Conservation (phyloP, 2,797 vertebrate species). For the Poecilia velifera region DNA sequence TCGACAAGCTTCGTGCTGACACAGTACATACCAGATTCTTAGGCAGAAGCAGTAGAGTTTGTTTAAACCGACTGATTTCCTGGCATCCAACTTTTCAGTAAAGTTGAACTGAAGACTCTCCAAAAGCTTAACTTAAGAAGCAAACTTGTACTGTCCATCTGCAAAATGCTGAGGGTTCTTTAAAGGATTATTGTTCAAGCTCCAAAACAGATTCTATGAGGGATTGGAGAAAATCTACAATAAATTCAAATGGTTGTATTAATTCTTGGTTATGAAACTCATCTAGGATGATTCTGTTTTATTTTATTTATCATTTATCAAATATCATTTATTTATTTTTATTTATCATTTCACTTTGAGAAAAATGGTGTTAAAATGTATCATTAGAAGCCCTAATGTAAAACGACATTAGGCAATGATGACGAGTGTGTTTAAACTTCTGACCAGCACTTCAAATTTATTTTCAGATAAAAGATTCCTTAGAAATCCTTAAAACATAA, state of each 20-base stretch:
- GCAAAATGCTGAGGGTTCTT: not conserved
- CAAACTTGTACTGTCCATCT: not conserved
- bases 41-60: not conserved
- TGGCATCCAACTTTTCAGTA: not conserved
- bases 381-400: not conserved
- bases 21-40: not conserved
- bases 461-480: conserved; percentile 6
- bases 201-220: not conserved
- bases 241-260: not conserved
- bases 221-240: not conserved
- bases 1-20: not conserved
- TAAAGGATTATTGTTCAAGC: not conserved
- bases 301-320: not conserved
- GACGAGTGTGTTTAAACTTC: not conserved
- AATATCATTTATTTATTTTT: no score
- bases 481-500: not conserved
- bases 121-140: not conserved
- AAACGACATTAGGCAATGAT: not conserved
- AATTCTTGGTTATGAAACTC: not conserved
- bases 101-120: not conserved
- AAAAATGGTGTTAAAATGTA: not conserved
- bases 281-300: not conserved
- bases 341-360: not conserved
- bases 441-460: not conserved
- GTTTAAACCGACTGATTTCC: not conserved